Evolutionary conservation across 2,888 invertebrate species (phyloP).

Genomic region (Meiosimyza decipiens): DNA sequence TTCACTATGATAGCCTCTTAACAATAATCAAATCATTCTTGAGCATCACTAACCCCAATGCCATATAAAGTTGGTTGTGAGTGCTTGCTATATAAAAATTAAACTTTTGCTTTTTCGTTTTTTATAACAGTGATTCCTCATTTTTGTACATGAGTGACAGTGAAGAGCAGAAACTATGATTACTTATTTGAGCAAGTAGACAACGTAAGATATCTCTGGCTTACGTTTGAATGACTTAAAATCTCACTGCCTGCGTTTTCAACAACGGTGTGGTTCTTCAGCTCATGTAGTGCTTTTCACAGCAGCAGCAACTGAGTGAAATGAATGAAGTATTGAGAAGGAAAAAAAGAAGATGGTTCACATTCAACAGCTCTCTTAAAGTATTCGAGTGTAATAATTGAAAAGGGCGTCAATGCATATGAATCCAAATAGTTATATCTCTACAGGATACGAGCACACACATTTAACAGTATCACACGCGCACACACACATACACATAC

Average conservation of each 20-base stretch:
- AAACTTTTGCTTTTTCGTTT: no score
- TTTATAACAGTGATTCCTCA: no score
- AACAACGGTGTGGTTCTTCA: no score
- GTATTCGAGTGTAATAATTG: constrained; percentile 37
- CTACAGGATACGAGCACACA: constrained; percentile 9
- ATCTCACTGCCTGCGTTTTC: neutral
- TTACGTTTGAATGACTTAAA: constrained; percentile 5
- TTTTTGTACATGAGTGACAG: neutral
- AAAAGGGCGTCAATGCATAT: constrained; percentile 29
- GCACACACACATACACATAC: neutral
- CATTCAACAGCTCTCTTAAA: neutral
- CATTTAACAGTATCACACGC: neutral
- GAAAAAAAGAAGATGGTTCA: no score
- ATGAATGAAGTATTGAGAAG: no score
- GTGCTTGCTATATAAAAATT: no score
- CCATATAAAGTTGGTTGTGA: no score
- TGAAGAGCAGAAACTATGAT: constrained; percentile 15
- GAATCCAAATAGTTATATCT: constrained; percentile 10
- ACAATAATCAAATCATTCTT: neutral
- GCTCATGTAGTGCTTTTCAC: neutral
- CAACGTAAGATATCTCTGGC: neutral
- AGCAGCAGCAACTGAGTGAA: neutral
- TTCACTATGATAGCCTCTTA: neutral
- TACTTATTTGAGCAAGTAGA: neutral
- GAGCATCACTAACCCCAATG: neutral